phyloP scores from a whole-genome alignment of 2,113 vertebrate genomes.

The Charina bottae region DNA sequence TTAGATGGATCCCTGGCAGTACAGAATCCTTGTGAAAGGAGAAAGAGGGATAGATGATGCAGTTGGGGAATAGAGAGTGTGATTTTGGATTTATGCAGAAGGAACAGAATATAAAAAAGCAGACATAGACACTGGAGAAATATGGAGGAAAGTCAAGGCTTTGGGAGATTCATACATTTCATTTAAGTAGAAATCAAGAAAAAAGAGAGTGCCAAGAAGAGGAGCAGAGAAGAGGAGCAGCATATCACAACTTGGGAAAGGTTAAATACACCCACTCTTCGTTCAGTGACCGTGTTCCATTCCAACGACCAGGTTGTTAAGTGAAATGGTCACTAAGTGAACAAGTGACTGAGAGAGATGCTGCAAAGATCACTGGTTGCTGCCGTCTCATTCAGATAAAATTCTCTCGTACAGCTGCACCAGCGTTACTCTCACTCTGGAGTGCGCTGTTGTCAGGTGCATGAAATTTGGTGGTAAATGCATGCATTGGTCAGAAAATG shows the following conservation, averaged over 20 bases:
- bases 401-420: too few species aligned
- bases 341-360: too few species aligned
- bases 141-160: not conserved
- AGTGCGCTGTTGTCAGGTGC: too few species aligned
- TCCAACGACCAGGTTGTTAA: not conserved
- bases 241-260: not conserved
- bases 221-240: not conserved
- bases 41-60: too few species aligned
- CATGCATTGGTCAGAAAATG: too few species aligned
- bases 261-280: not conserved
- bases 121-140: not conserved
- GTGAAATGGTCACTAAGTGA: not conserved
- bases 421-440: too few species aligned
- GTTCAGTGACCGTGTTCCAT: not conserved
- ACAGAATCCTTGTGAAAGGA: too few species aligned
- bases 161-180: not conserved
- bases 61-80: not conserved
- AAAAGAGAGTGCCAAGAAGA: not conserved
- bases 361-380: too few species aligned
- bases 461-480: too few species aligned
- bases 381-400: too few species aligned
- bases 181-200: not conserved
- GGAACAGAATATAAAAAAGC: not conserved
- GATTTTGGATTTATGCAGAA: not conserved
- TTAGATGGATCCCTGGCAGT: not conserved